Conservation (phyloP, 2,797 vertebrate species). For the Saxicola maurus region DNA sequence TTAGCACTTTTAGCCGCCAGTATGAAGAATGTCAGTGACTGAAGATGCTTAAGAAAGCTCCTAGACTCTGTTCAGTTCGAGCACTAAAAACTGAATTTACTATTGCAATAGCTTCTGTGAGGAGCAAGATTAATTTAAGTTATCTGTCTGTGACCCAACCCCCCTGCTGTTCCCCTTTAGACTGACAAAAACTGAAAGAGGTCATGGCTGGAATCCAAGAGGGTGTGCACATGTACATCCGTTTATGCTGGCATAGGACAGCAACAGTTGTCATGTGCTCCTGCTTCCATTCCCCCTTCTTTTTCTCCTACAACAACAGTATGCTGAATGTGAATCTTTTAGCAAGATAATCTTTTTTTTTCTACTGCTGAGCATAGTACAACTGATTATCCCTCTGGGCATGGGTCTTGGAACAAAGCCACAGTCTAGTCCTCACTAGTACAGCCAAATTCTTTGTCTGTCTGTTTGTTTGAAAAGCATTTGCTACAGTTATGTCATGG, state of each 20-base stretch:
- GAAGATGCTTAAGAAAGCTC: background rate
- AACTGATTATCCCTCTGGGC: background rate
- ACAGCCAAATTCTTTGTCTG: background rate
- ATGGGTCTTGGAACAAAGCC: background rate
- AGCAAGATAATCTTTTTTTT: background rate
- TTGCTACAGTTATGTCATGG: background rate
- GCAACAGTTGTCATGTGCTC: background rate
- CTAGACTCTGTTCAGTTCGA: background rate
- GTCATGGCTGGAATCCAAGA: background rate
- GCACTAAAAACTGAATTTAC: background rate
- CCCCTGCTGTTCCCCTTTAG: accelerated
- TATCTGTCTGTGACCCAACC: background rate
- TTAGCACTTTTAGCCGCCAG: background rate
- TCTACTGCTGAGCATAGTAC: background rate
- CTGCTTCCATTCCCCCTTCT: background rate
- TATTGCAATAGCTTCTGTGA: background rate
- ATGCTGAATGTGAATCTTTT: background rate
- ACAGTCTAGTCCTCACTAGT: background rate
- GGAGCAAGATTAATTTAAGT: background rate
- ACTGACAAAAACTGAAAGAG: background rate
- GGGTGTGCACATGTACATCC: background rate
- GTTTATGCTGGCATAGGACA: background rate
- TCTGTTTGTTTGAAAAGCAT: background rate
- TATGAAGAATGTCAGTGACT: background rate
- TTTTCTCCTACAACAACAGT: background rate